A percentile compares a stretch with the other conserved stretches of the same genome.
Evolutionary conservation across 1,140 invertebrate species (phyloP).

Genomic region (Ectropis grisescens): DNA sequence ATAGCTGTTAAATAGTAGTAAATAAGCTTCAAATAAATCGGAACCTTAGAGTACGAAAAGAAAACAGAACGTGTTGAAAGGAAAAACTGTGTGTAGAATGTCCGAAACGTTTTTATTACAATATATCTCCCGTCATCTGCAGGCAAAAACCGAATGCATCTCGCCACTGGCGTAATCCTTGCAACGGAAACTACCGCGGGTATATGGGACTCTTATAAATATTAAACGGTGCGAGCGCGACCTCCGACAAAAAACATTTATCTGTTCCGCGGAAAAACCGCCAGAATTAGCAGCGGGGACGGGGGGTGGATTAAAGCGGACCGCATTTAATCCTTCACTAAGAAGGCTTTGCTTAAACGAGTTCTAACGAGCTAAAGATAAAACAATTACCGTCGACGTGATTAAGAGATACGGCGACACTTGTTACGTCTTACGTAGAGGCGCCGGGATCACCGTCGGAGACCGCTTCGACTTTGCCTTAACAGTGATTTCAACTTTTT

Average conservation of each 20-base stretch:
- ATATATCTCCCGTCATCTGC: slow-evolving; percentile 20
- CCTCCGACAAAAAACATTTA: slow-evolving; percentile 59
- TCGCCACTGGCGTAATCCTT: slow-evolving; percentile 39
- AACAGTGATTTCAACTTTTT: too few relatives aligned
- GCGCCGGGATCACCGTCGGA: slow-evolving; percentile 9
- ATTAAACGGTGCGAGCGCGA: slow-evolving; percentile 45
- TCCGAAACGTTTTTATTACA: slow-evolving; percentile 30
- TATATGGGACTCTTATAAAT: slow-evolving; percentile 57
- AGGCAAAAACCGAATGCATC: slow-evolving; percentile 42
- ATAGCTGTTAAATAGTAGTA: too few relatives aligned
- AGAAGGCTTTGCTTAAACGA: slow-evolving; percentile 70
- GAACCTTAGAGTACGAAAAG: too few relatives aligned
- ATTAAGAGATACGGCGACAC: slow-evolving; percentile 67
- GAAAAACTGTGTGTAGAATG: background rate
- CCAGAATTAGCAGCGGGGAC: slow-evolving; percentile 58
- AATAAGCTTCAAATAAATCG: too few relatives aligned
- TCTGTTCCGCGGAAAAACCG: slow-evolving; percentile 63
- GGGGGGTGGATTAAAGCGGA: slow-evolving; percentile 63
- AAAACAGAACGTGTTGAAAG: too few relatives aligned
- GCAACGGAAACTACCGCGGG: slow-evolving; percentile 43
- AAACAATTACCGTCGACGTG: slow-evolving; percentile 65
- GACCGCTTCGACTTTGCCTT: too few relatives aligned
- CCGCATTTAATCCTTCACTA: slow-evolving; percentile 68
- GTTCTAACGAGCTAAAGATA: slow-evolving; percentile 69
- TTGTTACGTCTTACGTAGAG: slow-evolving; percentile 60